Evolutionary conservation across 1,140 invertebrate genomes (phyloP).

Genomic region (Frieseomelitta varia): DNA sequence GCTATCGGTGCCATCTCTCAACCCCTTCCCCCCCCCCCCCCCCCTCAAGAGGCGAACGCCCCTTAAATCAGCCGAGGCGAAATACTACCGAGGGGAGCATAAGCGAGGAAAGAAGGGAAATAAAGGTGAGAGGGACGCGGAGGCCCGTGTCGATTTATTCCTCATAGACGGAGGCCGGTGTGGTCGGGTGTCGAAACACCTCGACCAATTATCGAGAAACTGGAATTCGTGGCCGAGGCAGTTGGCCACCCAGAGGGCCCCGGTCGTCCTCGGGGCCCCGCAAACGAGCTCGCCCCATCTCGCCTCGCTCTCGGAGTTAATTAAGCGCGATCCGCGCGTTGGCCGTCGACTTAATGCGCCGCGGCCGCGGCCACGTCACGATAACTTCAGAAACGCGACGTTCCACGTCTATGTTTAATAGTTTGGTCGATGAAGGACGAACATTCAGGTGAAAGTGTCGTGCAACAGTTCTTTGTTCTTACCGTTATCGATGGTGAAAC

Average conservation of each 20-base stretch:
- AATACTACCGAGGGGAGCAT: background rate
- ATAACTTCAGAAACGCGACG: background rate
- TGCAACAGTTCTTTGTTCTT: too few species aligned
- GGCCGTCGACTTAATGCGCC: constrained; percentile 77
- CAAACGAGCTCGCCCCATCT: constrained; percentile 76
- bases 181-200: constrained; percentile 83
- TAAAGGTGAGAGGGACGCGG: constrained; percentile 19
- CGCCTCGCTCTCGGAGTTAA: constrained; percentile 77
- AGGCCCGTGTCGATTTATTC: constrained; percentile 66
- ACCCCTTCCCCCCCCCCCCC: constrained; percentile 27
- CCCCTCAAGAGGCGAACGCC: background rate
- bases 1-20: constrained; percentile 57
- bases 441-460: background rate
- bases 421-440: background rate
- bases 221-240: constrained; percentile 81
- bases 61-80: constrained; percentile 43
- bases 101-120: constrained; percentile 33
- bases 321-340: constrained; percentile 79
- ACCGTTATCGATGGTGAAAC: too few species aligned
- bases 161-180: constrained; percentile 74
- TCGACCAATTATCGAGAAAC: constrained; percentile 83
- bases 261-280: constrained; percentile 61
- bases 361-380: background rate
- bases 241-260: constrained; percentile 63
- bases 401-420: background rate